phyloP scores from a whole-genome alignment of 1,140 invertebrate genomes.

The Hyposmocoma kahamanoa region DNA sequence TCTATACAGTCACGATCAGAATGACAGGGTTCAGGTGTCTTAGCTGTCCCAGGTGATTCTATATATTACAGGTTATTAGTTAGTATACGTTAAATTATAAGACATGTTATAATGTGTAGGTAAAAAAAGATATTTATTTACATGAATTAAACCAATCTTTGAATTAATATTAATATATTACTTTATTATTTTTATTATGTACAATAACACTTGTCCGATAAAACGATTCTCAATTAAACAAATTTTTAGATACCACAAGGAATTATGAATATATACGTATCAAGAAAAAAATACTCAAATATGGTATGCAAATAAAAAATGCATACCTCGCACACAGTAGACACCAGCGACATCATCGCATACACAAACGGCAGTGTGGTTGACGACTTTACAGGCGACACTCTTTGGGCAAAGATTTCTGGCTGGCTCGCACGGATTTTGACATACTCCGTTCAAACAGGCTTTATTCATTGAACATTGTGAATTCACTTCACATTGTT shows the following conservation, averaged over 20 bases:
- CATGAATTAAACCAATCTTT: not conserved
- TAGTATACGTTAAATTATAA: conserved; percentile 49
- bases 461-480: conserved; percentile 80
- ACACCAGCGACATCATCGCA: conserved; percentile 69
- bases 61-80: conserved; percentile 69
- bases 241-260: not conserved
- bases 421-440: conserved; percentile 79
- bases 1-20: conserved; percentile 84
- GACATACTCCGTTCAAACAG: conserved; percentile 81
- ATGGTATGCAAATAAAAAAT: conserved; percentile 26
- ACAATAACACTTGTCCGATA: conserved; percentile 63
- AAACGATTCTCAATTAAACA: conserved; percentile 27
- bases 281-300: conserved; percentile 14
- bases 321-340: conserved; percentile 72
- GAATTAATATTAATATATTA: not conserved
- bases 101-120: conserved; percentile 30
- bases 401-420: conserved; percentile 79
- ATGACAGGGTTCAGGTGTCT: conserved; percentile 80
- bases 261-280: not conserved
- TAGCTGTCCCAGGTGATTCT: conserved; percentile 80
- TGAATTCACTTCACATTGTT: conserved; percentile 76
- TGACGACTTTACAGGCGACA: conserved; percentile 79
- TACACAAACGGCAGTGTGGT: conserved; percentile 82
- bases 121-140: conserved; percentile 38
- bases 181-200: conserved; percentile 6